These are phyloP conservation scores for Nymphalis urticae DNA, from an alignment of 2,888 invertebrate genomes.

Conservation along the genomic window DNA sequence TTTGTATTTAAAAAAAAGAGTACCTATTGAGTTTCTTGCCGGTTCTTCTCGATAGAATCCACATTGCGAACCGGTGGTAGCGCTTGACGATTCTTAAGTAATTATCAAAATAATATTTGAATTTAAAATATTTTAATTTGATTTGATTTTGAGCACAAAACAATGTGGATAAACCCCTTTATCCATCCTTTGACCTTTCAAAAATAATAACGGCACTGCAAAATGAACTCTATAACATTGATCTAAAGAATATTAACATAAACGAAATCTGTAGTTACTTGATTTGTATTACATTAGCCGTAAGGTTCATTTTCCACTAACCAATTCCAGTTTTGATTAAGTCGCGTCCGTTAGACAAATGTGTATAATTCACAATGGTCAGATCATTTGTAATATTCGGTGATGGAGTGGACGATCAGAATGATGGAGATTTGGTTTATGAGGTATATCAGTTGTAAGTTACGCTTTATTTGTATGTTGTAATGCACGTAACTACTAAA, in stretches of 20 bases:
- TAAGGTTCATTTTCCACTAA: slow-evolving; percentile 9
- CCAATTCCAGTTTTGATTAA: slow-evolving; percentile 50
- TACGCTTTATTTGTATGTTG: neutral
- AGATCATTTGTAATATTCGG: slow-evolving; percentile 50
- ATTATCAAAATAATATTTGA: no score
- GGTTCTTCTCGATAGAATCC: no score
- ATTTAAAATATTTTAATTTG: no score
- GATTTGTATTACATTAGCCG: neutral
- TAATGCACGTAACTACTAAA: no score
- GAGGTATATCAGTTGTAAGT: slow-evolving; percentile 8
- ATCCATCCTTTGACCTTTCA: no score
- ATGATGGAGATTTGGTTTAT: slow-evolving; percentile 52
- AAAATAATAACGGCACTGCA: neutral
- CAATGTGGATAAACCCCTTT: no score
- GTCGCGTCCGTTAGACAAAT: slow-evolving; percentile 50
- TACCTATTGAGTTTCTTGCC: no score
- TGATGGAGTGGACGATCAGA: slow-evolving; percentile 40
- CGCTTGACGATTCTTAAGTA: no score
- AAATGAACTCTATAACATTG: neutral
- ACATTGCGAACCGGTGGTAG: no score
- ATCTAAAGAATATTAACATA: neutral
- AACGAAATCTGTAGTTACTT: neutral
- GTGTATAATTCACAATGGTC: slow-evolving; percentile 44
- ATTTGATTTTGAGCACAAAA: no score
- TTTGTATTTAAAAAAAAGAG: no score